Conservation (phyloP, 2,113 vertebrate genomes). For the Ia io region DNA sequence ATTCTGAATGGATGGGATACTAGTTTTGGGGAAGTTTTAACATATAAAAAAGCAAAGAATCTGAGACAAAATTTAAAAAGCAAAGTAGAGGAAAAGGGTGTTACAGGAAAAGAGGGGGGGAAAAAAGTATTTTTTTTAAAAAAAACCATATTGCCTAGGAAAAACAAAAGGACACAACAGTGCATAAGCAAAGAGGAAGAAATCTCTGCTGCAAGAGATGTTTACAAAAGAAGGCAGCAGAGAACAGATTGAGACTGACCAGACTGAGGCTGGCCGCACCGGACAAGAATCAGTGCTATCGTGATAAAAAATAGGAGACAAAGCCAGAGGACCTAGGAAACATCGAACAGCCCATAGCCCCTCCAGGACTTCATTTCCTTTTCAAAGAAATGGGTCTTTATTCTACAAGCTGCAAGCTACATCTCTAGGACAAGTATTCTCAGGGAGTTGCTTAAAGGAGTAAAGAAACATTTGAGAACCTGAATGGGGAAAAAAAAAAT, state of each 20-base stretch:
- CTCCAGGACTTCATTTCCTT: constrained; percentile 1
- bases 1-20: background rate
- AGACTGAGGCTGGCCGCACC: background rate
- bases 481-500: background rate
- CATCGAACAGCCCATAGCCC: background rate
- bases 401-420: background rate
- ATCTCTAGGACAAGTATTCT: constrained; percentile 21
- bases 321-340: constrained; percentile 10
- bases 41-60: constrained; percentile 49
- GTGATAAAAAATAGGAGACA: background rate
- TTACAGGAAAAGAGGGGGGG: background rate
- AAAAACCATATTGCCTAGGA: constrained; percentile 55
- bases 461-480: background rate
- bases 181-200: constrained; percentile 23
- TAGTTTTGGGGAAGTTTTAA: constrained; percentile 45
- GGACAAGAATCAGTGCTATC: background rate
- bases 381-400: constrained; percentile 42
- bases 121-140: background rate
- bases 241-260: background rate
- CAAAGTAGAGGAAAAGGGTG: constrained; percentile 42
- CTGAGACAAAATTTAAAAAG: constrained; percentile 17
- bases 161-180: constrained; percentile 41
- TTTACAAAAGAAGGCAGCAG: constrained; percentile 36
- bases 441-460: constrained; percentile 18
- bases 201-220: constrained; percentile 50